phyloP scores from a whole-genome alignment of 2,113 vertebrate species.

The Sceloporus undulatus region DNA sequence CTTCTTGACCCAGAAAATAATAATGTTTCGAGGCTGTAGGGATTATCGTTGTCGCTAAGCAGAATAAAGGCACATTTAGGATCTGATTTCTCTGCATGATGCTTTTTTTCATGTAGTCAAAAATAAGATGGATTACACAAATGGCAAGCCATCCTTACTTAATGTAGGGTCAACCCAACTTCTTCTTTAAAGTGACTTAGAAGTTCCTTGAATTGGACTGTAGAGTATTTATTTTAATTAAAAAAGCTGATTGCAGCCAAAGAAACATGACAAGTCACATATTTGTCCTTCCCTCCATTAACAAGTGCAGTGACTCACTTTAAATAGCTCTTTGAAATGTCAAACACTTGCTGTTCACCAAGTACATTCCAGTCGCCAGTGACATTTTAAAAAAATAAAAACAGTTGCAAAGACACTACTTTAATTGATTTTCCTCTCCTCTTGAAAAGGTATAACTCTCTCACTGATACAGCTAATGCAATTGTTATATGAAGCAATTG shows the following conservation, averaged over 20 bases:
- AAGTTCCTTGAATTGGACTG: neutral
- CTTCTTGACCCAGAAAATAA: too few relatives aligned
- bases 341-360: neutral
- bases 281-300: constrained; percentile 33
- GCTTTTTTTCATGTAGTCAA: neutral
- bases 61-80: neutral
- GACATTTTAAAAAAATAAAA: neutral
- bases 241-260: constrained; percentile 9
- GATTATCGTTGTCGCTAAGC: neutral
- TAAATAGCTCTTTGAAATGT: constrained; percentile 13
- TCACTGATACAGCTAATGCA: neutral
- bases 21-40: neutral
- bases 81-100: neutral
- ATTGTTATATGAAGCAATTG: neutral
- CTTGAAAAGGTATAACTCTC: neutral
- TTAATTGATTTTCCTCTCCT: neutral
- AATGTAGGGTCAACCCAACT: neutral
- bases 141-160: neutral
- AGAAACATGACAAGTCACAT: constrained; percentile 35
- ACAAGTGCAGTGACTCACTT: constrained; percentile 7
- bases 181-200: neutral
- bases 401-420: neutral
- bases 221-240: neutral
- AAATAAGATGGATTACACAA: neutral
- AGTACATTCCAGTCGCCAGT: neutral